A percentile compares a stretch with the other conserved stretches of the same genome.
phyloP scores from a whole-genome alignment of 2,797 vertebrate species.

The Semotilus atromaculatus region DNA sequence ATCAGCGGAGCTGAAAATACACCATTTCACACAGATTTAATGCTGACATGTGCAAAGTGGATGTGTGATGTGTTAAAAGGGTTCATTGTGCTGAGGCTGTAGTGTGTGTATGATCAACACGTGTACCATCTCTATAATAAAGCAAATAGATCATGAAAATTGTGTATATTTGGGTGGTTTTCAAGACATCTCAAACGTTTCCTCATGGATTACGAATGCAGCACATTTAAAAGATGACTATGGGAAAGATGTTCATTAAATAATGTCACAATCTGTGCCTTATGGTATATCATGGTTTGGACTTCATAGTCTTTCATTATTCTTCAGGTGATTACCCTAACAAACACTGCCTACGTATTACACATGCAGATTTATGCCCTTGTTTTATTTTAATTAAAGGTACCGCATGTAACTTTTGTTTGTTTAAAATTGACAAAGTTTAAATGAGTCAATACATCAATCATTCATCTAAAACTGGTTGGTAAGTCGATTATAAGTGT shows the following conservation, averaged over 20 bases:
- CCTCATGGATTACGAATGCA: no score
- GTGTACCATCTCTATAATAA: not conserved
- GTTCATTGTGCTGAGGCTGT: not conserved
- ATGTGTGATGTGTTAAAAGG: conserved; percentile 73
- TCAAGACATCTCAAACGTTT: not conserved
- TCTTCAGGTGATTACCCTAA: not conserved
- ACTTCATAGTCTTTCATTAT: not conserved
- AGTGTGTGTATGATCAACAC: no score
- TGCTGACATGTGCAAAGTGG: conserved; percentile 72
- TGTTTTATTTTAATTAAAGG: not conserved
- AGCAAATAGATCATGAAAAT: not conserved
- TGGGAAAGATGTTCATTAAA: not conserved
- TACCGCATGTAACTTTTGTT: no score
- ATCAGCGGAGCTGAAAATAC: conserved; percentile 77
- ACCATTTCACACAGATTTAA: conserved; percentile 82
- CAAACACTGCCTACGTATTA: not conserved
- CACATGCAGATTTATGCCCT: not conserved
- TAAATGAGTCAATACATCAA: no score
- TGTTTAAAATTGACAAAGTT: no score
- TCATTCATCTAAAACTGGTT: no score
- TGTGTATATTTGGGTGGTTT: not conserved
- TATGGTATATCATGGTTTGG: not conserved
- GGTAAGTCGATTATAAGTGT: no score
- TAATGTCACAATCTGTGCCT: not conserved
- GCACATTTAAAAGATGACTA: not conserved